phyloP scores from a whole-genome alignment of 2,888 invertebrate species.

The Pristionchus maxplancki region DNA sequence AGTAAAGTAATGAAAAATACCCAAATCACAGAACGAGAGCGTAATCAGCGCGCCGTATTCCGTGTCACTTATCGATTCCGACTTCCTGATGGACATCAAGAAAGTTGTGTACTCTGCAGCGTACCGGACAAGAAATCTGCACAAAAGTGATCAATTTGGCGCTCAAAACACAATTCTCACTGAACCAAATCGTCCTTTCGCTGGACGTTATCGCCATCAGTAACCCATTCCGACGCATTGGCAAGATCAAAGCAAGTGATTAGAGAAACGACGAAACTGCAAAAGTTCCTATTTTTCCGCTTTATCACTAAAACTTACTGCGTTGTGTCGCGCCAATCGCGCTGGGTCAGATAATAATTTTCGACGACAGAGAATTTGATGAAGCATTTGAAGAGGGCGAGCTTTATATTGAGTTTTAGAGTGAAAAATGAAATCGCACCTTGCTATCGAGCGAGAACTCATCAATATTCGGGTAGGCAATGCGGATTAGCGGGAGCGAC shows the following conservation, averaged over 20 bases:
- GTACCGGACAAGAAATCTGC: neutral
- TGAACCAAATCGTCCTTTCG: neutral
- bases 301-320: neutral
- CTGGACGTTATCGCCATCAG: neutral
- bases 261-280: neutral
- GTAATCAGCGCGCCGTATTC: neutral
- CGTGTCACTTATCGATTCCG: neutral
- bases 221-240: neutral
- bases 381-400: neutral
- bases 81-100: neutral
- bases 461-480: neutral
- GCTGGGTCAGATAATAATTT: conserved; percentile 8
- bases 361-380: conserved; percentile 3
- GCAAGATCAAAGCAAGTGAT: neutral
- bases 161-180: neutral
- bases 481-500: conserved; percentile 23
- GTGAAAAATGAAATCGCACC: neutral
- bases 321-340: conserved; percentile 1
- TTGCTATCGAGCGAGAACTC: neutral
- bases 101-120: neutral
- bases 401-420: neutral
- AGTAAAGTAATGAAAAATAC: no score
- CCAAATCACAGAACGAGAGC: neutral
- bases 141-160: neutral
- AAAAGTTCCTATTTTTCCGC: neutral